Evolutionary conservation across 2,888 invertebrate genomes (phyloP).

Genomic region (Sarcophaga rosellei): DNA sequence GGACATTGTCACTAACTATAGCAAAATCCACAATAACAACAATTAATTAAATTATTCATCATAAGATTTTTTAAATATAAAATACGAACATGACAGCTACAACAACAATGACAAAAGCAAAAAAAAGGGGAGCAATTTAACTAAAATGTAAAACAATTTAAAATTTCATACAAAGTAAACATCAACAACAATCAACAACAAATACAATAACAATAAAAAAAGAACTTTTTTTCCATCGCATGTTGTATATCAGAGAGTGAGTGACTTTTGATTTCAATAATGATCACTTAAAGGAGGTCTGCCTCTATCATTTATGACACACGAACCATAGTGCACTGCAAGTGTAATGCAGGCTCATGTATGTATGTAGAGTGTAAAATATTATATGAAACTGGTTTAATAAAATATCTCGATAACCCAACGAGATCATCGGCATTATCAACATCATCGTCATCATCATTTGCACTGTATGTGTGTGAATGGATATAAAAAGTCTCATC

Average conservation of each 20-base stretch:
- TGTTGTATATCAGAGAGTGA: constrained; percentile 44
- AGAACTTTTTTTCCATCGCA: constrained; percentile 16
- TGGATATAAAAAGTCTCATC: neutral
- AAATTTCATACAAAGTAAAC: no score
- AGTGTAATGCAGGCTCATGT: neutral
- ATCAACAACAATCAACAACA: no score
- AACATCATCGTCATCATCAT: constrained; percentile 5
- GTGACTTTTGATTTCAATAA: constrained; percentile 54
- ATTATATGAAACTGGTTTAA: constrained; percentile 49
- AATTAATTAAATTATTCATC: constrained; percentile 56
- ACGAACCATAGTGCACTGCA: constrained; percentile 18
- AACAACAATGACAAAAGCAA: constrained; percentile 5
- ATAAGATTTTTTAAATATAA: constrained; percentile 3
- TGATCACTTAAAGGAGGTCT: constrained; percentile 38
- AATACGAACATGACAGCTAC: no score
- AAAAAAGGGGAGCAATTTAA: constrained; percentile 27
- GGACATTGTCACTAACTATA: constrained; percentile 43
- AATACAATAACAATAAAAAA: constrained; percentile 23
- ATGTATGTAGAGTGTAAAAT: neutral
- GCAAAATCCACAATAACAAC: neutral
- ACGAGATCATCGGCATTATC: constrained; percentile 58
- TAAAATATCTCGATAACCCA: constrained; percentile 61
- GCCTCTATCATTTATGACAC: constrained; percentile 53
- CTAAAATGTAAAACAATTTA: constrained; percentile 46
- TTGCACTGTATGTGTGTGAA: neutral